phyloP scores from a whole-genome alignment of 1,140 invertebrate species.

The Zaprionus vittiger region DNA sequence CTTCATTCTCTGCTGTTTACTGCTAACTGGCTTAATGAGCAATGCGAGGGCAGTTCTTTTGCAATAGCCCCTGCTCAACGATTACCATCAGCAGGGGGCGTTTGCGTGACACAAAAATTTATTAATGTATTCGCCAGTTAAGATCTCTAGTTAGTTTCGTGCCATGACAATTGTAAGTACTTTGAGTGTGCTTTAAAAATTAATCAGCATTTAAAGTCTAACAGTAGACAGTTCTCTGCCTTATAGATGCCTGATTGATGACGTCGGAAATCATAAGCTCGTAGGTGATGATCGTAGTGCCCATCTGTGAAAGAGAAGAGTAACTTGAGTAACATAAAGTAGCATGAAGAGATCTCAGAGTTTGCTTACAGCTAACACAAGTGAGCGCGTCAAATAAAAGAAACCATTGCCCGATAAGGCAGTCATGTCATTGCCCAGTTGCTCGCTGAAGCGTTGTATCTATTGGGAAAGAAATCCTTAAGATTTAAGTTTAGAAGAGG shows the following conservation, averaged over 20 bases:
- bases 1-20: conserved; percentile 52
- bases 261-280: conserved; percentile 86
- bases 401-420: conserved; percentile 87
- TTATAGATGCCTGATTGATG: conserved; percentile 74
- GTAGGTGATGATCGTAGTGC: conserved; percentile 88
- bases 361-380: conserved; percentile 85
- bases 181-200: conserved; percentile 8
- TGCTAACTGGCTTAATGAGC: conserved; percentile 12
- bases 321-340: background rate
- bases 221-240: conserved; percentile 76
- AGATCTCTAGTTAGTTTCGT: conserved; percentile 19
- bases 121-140: conserved; percentile 31
- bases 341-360: background rate
- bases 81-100: conserved; percentile 27
- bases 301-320: conserved; percentile 82
- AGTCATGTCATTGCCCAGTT: conserved; percentile 86
- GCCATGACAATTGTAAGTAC: conserved; percentile 31
- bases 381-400: conserved; percentile 87
- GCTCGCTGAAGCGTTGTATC: conserved; percentile 86
- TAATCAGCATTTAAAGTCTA: conserved; percentile 26
- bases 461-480: background rate
- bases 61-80: conserved; percentile 1
- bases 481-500: background rate
- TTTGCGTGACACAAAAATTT: conserved; percentile 17
- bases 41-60: conserved; percentile 14